Evolutionary conservation across 2,113 vertebrate species (phyloP).

Genomic region (Sterrhoptilus dennistouni): DNA sequence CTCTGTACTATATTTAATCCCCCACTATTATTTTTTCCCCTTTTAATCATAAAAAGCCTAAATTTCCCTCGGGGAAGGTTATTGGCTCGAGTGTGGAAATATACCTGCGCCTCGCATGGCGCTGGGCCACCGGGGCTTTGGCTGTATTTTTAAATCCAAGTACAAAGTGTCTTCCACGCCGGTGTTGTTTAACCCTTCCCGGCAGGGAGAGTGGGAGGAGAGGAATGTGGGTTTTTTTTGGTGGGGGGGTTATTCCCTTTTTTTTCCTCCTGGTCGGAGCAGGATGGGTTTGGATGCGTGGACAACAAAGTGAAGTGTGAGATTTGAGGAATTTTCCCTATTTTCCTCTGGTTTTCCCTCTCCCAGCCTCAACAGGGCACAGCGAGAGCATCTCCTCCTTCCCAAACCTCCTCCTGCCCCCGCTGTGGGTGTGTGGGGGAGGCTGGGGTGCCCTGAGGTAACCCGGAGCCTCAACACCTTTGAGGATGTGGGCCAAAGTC

Average conservation of each 20-base stretch:
- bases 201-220: not conserved
- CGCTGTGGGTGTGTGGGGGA: rapidly evolving
- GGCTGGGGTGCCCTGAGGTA: not conserved
- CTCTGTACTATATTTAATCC: conserved; percentile 66
- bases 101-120: conserved; percentile 42
- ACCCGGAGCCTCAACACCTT: conserved; percentile 17
- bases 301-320: rapidly evolving
- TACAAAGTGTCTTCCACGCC: conserved; percentile 33
- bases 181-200: not conserved
- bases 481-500: conserved; percentile 69
- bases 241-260: not conserved
- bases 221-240: not conserved
- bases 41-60: conserved; percentile 70
- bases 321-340: not conserved
- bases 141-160: conserved; percentile 70
- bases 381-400: not conserved
- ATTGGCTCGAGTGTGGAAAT: conserved; percentile 65
- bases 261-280: rapidly evolving
- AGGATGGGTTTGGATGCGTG: not conserved
- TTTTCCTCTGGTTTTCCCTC: not conserved
- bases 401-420: not conserved
- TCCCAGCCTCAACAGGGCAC: rapidly evolving
- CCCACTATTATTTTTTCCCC: conserved; percentile 68
- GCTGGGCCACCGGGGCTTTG: not conserved
- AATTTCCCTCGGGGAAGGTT: conserved; percentile 71